These are phyloP conservation scores for Naja naja DNA, from an alignment of 2,113 vertebrate genomes.

Conservation along the genomic window DNA sequence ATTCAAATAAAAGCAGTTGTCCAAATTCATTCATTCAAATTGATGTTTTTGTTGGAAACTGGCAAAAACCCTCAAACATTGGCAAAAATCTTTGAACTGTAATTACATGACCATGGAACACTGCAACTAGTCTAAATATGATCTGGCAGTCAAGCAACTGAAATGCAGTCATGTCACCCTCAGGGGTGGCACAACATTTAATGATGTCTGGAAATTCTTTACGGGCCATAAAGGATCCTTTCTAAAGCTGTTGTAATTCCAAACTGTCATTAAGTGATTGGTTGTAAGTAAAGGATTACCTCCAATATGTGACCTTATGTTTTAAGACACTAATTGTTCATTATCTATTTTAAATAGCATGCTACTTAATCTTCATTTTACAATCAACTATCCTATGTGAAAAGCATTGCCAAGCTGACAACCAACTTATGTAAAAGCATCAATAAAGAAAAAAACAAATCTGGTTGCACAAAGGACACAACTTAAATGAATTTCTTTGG, in stretches of 20 bases:
- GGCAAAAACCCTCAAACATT: too few relatives aligned
- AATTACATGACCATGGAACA: too few relatives aligned
- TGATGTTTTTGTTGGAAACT: too few relatives aligned
- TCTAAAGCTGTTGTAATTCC: neutral
- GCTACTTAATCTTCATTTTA: neutral
- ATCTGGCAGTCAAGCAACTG: too few relatives aligned
- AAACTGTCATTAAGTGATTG: neutral
- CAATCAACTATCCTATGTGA: neutral
- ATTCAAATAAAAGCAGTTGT: neutral
- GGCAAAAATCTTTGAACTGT: too few relatives aligned
- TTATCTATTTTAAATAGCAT: neutral
- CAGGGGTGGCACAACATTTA: too few relatives aligned
- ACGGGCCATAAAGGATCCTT: neutral
- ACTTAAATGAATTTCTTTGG: neutral
- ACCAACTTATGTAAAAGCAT: neutral
- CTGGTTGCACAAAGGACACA: neutral
- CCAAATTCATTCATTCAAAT: too few relatives aligned
- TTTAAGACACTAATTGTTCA: neutral
- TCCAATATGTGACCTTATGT: neutral
- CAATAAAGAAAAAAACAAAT: constrained; percentile 15
- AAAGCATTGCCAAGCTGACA: neutral
- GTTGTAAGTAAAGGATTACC: neutral
- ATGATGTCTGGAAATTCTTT: too few relatives aligned
- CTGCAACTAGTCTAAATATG: too few relatives aligned
- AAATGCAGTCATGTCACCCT: too few relatives aligned